Base-by-base conservation (phyloP, 2,888 invertebrate genomes). In the Capitulum mitella region DNA sequence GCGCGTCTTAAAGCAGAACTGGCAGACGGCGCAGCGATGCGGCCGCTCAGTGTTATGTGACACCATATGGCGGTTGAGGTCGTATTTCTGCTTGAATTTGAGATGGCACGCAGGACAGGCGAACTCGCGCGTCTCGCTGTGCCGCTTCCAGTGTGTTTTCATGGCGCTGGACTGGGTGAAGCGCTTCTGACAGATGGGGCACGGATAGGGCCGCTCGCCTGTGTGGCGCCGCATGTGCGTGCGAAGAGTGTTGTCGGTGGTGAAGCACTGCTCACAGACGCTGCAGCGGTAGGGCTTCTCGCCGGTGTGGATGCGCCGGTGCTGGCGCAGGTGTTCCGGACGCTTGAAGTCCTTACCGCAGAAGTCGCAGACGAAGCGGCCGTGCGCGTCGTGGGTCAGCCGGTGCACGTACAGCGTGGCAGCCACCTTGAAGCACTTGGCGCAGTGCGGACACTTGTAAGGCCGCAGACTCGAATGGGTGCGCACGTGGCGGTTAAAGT, bases 141-240 rank as follows among this genome's bases (percentile, higher is more conserved):
- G 75, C 1, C 75, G n/a, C 12, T 32, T n/a, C 75, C 75, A 75
- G 75, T 75, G 75, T 14, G 75, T 75, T 29, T 75, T 75, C 75
- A 75, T 75, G 46, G 75, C 75, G 29, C 43, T 46, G 12, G 75
- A 75, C 46, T 75, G 75, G 1, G 75, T 75, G 75, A 75, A 75
- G 29, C 75, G n/a, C 29, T 75, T 75, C 16, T 46, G 43, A 22
- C 75, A 75, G 43, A 75, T 29, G 29, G 75, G 75, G 26, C 75
- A 75, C 19, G 43, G 43, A 29, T 75, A 75, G 10, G 75, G 75
- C 2, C 75, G 43, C 46, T 75, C 75, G 5, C 75, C 75, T 0
- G 75, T 75, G 46, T 75, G 75, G 3, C 75, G 75, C n/a, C 75
- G 75, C 75, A 75, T 75, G 75, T 75, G 75, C 22, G 75, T 46